Conservation (phyloP, 2,888 invertebrate species). For the Cataglyphis albicans region DNA sequence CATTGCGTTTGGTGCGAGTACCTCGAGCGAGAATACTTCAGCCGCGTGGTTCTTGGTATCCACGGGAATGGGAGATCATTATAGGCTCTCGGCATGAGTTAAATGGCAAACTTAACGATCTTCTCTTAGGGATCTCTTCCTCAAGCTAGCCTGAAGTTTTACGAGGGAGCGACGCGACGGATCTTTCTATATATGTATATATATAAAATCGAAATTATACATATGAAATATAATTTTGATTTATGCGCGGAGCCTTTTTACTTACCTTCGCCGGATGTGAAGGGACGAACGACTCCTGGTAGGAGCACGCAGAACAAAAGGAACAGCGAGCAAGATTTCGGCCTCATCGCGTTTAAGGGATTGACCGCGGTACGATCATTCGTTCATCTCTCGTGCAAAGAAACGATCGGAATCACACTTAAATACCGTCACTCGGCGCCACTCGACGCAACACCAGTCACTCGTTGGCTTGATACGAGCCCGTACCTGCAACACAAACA, state of each 20-base stretch:
- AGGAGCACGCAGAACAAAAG: constrained; percentile 81
- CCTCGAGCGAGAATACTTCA: constrained; percentile 48
- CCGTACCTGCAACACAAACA: constrained; percentile 59
- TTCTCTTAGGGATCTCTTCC: constrained; percentile 43
- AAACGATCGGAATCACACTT: neutral
- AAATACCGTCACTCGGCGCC: constrained; percentile 31
- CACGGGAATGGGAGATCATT: constrained; percentile 71
- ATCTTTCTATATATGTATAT: neutral
- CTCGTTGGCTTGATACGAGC: constrained; percentile 45
- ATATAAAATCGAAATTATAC: neutral
- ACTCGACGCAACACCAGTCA: constrained; percentile 53
- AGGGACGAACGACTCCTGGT: constrained; percentile 79
- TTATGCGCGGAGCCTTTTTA: neutral
- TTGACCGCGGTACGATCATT: constrained; percentile 79
- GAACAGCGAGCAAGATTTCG: constrained; percentile 82
- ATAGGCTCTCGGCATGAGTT: constrained; percentile 73
- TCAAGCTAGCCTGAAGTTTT: constrained; percentile 15
- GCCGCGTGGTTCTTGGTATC: constrained; percentile 56
- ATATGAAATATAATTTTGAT: neutral
- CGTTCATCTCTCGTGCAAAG: constrained; percentile 78
- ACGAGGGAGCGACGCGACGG: neutral
- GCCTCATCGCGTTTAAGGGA: constrained; percentile 82
- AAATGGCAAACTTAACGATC: constrained; percentile 77
- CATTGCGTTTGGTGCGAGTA: constrained; percentile 55
- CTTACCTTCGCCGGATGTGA: constrained; percentile 84